Evolutionary conservation across 92 coral and sea anemone species (phyloP).

Genomic region (Parazoanthus atlanticus): DNA sequence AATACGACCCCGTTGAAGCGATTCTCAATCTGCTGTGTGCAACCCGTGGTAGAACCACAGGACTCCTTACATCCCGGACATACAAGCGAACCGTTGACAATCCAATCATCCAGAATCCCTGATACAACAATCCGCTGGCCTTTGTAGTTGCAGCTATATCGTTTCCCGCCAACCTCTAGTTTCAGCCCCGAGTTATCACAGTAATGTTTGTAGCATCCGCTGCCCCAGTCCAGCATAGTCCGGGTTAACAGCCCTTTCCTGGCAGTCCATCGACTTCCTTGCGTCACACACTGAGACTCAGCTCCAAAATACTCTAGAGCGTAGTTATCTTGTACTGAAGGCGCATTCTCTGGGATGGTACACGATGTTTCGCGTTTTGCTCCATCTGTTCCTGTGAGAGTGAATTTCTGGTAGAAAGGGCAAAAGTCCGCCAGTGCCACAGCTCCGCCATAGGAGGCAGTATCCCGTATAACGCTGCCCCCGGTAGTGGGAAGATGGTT

Average conservation of each 20-base stretch:
- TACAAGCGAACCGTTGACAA: constrained; percentile 77
- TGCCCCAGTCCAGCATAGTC: constrained; percentile 99
- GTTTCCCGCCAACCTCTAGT: constrained; percentile 69
- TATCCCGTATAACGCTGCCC: constrained; percentile 70
- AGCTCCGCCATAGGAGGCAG: constrained; percentile 91
- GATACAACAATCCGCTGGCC: constrained; percentile 79
- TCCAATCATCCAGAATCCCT: constrained; percentile 83
- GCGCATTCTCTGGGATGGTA: constrained; percentile 80
- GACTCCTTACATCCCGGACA: constrained; percentile 85
- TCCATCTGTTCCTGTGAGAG: constrained; percentile 76
- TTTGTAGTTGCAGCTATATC: constrained; percentile 66
- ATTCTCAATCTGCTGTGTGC: constrained; percentile 56
- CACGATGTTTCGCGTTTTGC: constrained; percentile 89
- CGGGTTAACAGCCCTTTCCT: constrained; percentile 83
- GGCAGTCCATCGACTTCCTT: constrained; percentile 90
- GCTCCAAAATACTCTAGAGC: constrained; percentile 86
- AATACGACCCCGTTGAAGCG: constrained; percentile 54
- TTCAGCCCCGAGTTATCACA: constrained; percentile 74
- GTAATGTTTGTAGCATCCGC: constrained; percentile 87
- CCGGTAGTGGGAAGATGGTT: constrained; percentile 75
- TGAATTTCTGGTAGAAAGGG: constrained; percentile 96
- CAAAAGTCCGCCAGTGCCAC: constrained; percentile 96
- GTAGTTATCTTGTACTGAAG: constrained; percentile 74
- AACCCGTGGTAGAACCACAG: constrained; percentile 76
- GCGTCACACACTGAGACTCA: constrained; percentile 76